phyloP scores from a whole-genome alignment of 1,140 invertebrate genomes.

The Neotoxoptera formosana region DNA sequence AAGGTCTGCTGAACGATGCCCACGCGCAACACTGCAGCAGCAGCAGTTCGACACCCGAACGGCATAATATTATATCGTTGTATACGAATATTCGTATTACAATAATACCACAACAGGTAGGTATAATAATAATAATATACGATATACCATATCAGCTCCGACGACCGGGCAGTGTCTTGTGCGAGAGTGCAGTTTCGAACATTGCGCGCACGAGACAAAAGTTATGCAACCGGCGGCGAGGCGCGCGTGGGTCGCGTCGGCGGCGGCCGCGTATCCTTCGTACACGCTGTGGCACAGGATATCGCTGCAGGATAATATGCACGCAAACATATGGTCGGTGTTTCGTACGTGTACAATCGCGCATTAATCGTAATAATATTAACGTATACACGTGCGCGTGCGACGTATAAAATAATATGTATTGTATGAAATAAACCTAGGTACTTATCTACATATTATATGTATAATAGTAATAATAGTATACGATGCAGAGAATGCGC shows the following conservation, averaged over 20 bases:
- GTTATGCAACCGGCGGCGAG: constrained; percentile 26
- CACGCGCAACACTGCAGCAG: too few species aligned
- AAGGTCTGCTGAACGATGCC: not conserved
- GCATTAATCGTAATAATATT: too few species aligned
- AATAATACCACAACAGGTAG: not conserved
- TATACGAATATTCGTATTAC: too few species aligned
- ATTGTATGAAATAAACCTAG: too few species aligned
- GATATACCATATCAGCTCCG: not conserved
- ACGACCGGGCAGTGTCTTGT: not conserved
- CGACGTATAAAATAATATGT: too few species aligned
- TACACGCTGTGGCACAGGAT: constrained; percentile 41
- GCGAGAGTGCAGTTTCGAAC: not conserved
- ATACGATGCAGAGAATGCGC: not conserved
- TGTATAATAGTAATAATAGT: too few species aligned
- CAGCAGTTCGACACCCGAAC: not conserved
- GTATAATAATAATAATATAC: not conserved
- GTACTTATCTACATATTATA: too few species aligned
- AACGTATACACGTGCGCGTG: too few species aligned
- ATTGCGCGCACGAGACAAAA: constrained; percentile 30
- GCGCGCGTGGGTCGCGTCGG: constrained; percentile 40
- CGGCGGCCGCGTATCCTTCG: not conserved
- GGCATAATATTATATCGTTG: constrained; percentile 17
- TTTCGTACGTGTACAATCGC: not conserved
- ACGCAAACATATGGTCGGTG: constrained; percentile 43
- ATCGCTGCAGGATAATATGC: not conserved